These are phyloP conservation scores for Varanus salvator DNA, from an alignment of 2,113 vertebrate species.

Conservation along the genomic window DNA sequence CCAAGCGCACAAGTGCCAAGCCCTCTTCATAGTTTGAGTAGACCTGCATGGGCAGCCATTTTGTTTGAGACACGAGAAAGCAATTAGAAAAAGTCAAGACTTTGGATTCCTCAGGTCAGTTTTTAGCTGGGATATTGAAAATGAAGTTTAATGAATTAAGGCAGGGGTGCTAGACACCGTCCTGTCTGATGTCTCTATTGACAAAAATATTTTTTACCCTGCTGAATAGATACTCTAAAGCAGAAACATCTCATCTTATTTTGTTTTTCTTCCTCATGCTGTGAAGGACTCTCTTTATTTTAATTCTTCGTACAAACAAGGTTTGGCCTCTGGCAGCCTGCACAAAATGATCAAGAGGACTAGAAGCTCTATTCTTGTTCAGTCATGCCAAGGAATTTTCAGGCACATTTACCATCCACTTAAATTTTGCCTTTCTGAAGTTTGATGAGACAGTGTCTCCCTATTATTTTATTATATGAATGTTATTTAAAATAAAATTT, in stretches of 20 bases:
- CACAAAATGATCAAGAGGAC: not conserved
- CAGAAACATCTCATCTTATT: not conserved
- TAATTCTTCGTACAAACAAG: not conserved
- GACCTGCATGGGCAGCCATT: not conserved
- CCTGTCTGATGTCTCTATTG: not conserved
- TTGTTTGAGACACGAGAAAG: not conserved
- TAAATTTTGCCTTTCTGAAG: not conserved
- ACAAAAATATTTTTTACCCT: not conserved
- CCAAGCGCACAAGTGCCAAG: not conserved
- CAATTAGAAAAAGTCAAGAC: not conserved
- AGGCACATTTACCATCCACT: not conserved
- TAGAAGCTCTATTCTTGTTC: too few relatives aligned
- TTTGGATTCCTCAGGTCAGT: not conserved
- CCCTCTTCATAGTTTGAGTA: not conserved
- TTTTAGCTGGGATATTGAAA: not conserved
- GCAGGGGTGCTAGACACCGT: not conserved
- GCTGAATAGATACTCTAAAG: not conserved
- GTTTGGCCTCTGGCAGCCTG: not conserved
- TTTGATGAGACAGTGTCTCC: not conserved
- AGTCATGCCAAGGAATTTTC: not conserved
- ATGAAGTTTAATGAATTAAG: not conserved
- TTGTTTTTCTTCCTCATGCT: not conserved
- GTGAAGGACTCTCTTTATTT: not conserved
- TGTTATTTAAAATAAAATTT: too few relatives aligned
- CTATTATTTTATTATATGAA: not conserved